Conservation (phyloP, 1,140 invertebrate species). For the Dreissena rostriformis region DNA sequence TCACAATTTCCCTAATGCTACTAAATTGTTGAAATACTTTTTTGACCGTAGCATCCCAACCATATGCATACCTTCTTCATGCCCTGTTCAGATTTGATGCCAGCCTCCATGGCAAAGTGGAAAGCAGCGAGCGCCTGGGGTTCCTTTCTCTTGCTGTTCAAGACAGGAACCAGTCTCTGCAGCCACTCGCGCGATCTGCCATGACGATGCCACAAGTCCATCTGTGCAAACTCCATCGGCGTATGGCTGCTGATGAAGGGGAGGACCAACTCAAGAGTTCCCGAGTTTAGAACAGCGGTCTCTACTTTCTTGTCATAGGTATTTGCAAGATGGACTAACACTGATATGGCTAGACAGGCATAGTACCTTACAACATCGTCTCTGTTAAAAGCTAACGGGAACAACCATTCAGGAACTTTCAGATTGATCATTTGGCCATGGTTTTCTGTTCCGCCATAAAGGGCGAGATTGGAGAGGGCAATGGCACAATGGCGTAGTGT, state of each 20-base stretch:
- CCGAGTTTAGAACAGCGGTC: constrained; percentile 96
- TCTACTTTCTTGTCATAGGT: constrained; percentile 93
- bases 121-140: constrained; percentile 98
- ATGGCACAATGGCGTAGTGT: constrained; percentile 97
- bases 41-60: too few species aligned
- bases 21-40: too few species aligned
- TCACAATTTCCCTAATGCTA: too few species aligned
- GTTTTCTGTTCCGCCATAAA: constrained; percentile 98
- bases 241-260: constrained; percentile 97
- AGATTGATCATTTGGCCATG: constrained; percentile 98
- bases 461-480: constrained; percentile 96
- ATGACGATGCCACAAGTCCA: constrained; percentile 93
- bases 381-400: constrained; percentile 97
- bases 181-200: constrained; percentile 99
- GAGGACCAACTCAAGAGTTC: constrained; percentile 96
- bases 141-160: constrained; percentile 97
- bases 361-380: constrained; percentile 97
- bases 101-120: constrained; percentile 99
- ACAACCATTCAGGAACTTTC: constrained; percentile 96
- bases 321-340: constrained; percentile 93
- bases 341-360: constrained; percentile 98
- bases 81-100: constrained; percentile 97
- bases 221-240: constrained; percentile 97
- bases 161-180: constrained; percentile 94
- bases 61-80: constrained; percentile 90